phyloP scores from a whole-genome alignment of 2,797 vertebrate species.

The Emys orbicularis region DNA sequence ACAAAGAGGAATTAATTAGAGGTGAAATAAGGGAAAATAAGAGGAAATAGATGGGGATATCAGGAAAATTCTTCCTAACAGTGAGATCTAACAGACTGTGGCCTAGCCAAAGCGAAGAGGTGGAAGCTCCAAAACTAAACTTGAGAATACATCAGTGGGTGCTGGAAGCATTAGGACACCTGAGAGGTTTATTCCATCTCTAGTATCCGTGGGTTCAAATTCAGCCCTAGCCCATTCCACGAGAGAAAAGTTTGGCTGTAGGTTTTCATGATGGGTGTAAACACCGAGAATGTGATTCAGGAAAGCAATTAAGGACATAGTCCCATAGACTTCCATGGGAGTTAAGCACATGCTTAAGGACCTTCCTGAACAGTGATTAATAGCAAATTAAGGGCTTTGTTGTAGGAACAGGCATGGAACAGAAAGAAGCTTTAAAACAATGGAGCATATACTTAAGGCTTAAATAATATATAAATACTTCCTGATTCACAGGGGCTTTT shows the following conservation, averaged over 20 bases:
- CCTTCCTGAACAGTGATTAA: not conserved
- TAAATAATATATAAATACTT: not conserved
- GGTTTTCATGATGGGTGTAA: conserved; percentile 33
- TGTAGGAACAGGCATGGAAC: not conserved
- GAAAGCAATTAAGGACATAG: conserved; percentile 61
- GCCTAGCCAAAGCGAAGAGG: conserved; percentile 20
- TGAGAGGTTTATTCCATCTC: conserved; percentile 15
- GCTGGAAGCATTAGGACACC: conserved; percentile 15
- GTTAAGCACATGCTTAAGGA: conserved; percentile 49
- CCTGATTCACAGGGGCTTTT: not conserved
- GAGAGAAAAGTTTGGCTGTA: conserved; percentile 26
- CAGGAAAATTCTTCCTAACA: not conserved
- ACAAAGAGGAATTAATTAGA: conserved; percentile 45
- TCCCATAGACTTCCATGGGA: conserved; percentile 55
- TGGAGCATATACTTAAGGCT: not conserved
- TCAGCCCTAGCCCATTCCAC: conserved; percentile 25
- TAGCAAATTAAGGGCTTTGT: not conserved
- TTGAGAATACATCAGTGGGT: not conserved
- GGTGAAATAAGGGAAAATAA: conserved; percentile 47
- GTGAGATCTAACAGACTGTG: conserved; percentile 17
- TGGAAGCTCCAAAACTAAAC: conserved; percentile 36
- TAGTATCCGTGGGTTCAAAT: not conserved
- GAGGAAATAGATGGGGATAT: conserved; percentile 58
- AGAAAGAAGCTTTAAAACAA: not conserved
- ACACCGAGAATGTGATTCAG: conserved; percentile 44